Percentiles rank a stretch among this genome's conserved stretches.
These are phyloP conservation scores for Cosmia trapezina DNA, from an alignment of 2,888 invertebrate genomes.

Conservation along the genomic window DNA sequence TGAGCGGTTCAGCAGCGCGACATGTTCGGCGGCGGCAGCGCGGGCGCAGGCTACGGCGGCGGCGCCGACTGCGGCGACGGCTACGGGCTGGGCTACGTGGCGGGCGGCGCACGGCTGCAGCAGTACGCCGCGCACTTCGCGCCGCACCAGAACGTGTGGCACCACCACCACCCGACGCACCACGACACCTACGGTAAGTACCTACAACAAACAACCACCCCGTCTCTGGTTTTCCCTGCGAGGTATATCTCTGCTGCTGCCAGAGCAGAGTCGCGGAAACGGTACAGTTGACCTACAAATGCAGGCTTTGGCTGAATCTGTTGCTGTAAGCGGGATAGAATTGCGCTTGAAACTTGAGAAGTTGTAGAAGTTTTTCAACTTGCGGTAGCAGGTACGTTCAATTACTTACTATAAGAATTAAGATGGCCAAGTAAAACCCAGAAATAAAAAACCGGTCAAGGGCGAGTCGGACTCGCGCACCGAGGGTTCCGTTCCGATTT, in stretches of 20 bases:
- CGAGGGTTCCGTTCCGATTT: no score
- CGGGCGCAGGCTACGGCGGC: conserved; percentile 74
- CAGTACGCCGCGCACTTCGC: conserved; percentile 88
- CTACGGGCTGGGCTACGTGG: conserved; percentile 84
- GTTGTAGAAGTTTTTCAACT: not conserved
- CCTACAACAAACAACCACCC: not conserved
- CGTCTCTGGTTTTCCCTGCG: not conserved
- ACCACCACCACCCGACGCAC: conserved; percentile 83
- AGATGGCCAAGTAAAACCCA: not conserved
- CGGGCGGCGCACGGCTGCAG: conserved; percentile 82
- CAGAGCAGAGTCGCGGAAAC: not conserved
- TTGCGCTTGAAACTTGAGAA: not conserved
- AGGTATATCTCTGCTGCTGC: not conserved
- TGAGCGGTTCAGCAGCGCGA: conserved; percentile 43
- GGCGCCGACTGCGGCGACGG: conserved; percentile 80
- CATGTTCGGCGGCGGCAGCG: conserved; percentile 75
- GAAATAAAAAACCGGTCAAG: no score
- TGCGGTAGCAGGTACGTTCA: not conserved
- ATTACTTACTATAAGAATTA: not conserved
- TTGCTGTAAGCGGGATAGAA: not conserved
- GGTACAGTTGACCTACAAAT: no score
- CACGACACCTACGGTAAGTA: conserved; percentile 83
- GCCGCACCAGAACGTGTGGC: conserved; percentile 87
- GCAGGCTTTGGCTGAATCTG: not conserved
- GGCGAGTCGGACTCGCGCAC: no score